Evolutionary conservation across 2,797 vertebrate genomes (phyloP).

Genomic region (Percopsis omiscomaycus): DNA sequence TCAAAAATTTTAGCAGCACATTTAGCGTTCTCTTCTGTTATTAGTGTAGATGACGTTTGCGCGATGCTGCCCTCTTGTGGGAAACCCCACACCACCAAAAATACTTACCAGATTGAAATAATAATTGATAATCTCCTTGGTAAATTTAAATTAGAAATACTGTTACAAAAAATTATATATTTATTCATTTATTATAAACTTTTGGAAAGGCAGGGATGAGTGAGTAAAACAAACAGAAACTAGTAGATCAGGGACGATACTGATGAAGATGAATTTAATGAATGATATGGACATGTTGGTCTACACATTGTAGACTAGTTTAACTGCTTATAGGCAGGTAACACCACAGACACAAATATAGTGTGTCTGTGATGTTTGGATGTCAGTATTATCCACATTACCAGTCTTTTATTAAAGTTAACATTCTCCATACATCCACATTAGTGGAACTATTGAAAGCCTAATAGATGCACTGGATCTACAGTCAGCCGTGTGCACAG

Average conservation of each 20-base stretch:
- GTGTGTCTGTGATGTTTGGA: too few relatives aligned
- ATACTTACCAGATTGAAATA: neutral
- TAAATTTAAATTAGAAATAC: neutral
- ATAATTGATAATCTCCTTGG: neutral
- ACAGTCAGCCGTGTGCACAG: too few relatives aligned
- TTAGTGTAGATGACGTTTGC: neutral
- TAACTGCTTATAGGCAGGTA: neutral
- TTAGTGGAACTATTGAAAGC: too few relatives aligned
- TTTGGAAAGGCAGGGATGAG: constrained; percentile 78
- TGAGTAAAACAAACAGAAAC: constrained; percentile 72
- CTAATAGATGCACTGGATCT: too few relatives aligned
- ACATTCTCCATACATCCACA: too few relatives aligned
- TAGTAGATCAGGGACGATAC: neutral
- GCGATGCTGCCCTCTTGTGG: constrained; percentile 61
- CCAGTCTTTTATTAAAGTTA: too few relatives aligned
- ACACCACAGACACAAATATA: neutral
- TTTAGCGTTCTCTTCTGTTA: neutral
- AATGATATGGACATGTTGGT: too few relatives aligned
- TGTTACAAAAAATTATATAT: constrained; percentile 56
- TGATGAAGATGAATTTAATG: neutral
- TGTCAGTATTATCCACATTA: too few relatives aligned
- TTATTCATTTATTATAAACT: constrained; percentile 89
- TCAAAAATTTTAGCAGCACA: too few relatives aligned
- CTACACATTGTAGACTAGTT: neutral
- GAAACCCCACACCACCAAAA: neutral